Base-by-base conservation (phyloP, 2,888 invertebrate species). In the Platycheirus albimanus region DNA sequence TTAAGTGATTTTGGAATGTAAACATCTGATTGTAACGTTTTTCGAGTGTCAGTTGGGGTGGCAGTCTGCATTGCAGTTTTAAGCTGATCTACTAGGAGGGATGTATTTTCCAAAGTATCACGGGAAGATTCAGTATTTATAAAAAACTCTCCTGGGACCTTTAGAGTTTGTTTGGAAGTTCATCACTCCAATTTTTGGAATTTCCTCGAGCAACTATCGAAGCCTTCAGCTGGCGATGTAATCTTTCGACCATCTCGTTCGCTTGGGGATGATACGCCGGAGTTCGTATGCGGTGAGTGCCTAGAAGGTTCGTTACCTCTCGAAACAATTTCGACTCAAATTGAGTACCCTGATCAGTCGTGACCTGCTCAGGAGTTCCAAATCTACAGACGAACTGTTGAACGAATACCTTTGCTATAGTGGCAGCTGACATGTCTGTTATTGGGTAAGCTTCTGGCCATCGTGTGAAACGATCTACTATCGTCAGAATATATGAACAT, bases 391-490 rank as follows among this genome's bases (percentile, higher is more conserved):
- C 13, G 7, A 15, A 41, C 4, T 41, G 41, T 41, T 41, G 13
- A 5, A 41, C 15, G 15, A 41, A 41, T 7, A 41, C 41, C 4
- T 41, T 41, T 41, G 41, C 41, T 41, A 41, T 13, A 0, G 41
- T 41, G 7, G 15, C 15, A 15, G 41, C 41, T 4, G 41, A 41
- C 0, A 41, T 41, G 7, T 41, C 41, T 4, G 13, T 36, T 13
- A 41, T 41, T 41, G 30, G 5, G 30, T 33, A 33, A 8, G 30
- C 30, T 33, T 33, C 8, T 33, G 30, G 6, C 30, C 30, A 41
- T 41, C 41, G 41, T 15, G 41, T 41, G 41, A 41, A 41, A 7
- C 49, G 49, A 5, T 51, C 49, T 20, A 51, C 49, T 13, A 51
- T 51, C 1, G 13, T 28, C 4, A 45, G 19, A 45, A 28, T 13